These are phyloP conservation scores for Equus przewalskii DNA, from an alignment of 2,113 vertebrate species.

Conservation along the genomic window DNA sequence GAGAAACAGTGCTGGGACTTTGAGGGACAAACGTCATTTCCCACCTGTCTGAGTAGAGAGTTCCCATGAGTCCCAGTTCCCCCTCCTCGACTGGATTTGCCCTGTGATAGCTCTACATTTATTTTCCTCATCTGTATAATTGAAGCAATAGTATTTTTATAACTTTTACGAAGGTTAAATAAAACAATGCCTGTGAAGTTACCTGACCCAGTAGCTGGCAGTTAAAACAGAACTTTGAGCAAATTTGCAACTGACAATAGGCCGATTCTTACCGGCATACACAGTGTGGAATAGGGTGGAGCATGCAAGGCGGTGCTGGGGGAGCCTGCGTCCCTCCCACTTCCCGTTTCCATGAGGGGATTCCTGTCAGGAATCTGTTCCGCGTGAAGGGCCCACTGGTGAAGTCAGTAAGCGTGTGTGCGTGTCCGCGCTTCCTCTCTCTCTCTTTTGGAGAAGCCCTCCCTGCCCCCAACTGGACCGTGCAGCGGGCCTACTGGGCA, in stretches of 20 bases:
- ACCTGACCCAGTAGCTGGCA: not conserved
- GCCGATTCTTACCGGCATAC: fast-evolving
- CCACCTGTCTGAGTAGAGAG: fast-evolving
- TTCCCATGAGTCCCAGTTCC: not conserved
- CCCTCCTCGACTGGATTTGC: fast-evolving
- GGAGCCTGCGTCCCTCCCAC: fast-evolving
- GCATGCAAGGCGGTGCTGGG: fast-evolving
- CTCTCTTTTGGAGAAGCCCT: not conserved
- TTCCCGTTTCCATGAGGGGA: fast-evolving
- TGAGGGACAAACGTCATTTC: not conserved
- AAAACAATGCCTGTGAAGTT: not conserved
- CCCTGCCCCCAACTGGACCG: fast-evolving
- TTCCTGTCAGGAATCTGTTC: not conserved
- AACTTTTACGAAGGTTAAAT: not conserved
- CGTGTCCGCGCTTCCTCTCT: too few species aligned
- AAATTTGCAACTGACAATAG: too few species aligned
- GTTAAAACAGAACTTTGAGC: not conserved
- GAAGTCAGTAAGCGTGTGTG: too few species aligned
- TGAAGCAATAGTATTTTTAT: not conserved
- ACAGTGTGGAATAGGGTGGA: fast-evolving
- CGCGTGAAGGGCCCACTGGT: too few species aligned
- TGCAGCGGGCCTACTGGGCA: not conserved
- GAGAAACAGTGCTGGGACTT: fast-evolving
- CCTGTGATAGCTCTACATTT: fast-evolving
- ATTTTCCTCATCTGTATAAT: fast-evolving